Evolutionary conservation across 35 echinoderm and acorn worm genomes (phyloP).

Genomic region (Apostichopus californicus): DNA sequence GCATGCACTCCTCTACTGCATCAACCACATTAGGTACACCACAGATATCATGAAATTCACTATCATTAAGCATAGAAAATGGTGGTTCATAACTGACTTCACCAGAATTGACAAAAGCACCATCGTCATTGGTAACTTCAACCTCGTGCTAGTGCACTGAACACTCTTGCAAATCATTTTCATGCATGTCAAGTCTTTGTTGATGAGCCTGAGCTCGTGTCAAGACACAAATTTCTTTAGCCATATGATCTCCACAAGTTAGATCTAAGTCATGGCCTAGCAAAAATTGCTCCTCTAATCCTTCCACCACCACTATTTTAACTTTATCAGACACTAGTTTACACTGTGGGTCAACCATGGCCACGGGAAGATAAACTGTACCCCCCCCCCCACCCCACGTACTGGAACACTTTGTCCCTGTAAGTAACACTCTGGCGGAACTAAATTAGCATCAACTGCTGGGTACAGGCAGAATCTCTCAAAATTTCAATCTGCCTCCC

Average conservation of each 20-base stretch:
- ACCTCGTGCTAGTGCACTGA: too few relatives aligned
- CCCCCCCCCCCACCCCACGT: conserved; percentile 2
- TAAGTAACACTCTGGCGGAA: conserved; percentile 2
- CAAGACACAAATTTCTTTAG: conserved; percentile 38
- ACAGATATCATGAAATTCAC: too few relatives aligned
- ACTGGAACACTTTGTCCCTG: not conserved
- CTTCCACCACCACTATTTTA: conserved; percentile 19
- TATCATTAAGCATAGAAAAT: too few relatives aligned
- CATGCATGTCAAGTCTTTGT: not conserved
- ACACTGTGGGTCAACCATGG: conserved; percentile 4
- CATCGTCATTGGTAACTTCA: not conserved
- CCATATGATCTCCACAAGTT: not conserved
- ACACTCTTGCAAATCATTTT: conserved; percentile 5
- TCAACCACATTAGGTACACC: too few relatives aligned
- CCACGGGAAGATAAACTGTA: conserved; percentile 16
- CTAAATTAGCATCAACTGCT: not conserved
- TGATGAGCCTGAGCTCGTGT: not conserved
- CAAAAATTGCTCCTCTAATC: conserved; percentile 1
- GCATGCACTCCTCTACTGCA: too few relatives aligned
- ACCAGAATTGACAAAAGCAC: too few relatives aligned
- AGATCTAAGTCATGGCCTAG: conserved; percentile 43
- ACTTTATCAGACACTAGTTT: conserved; percentile 25
- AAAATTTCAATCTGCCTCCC: not conserved
- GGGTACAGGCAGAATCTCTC: conserved; percentile 12
- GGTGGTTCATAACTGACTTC: too few relatives aligned